Conservation (phyloP, 2,113 vertebrate species). For the Parus major region DNA sequence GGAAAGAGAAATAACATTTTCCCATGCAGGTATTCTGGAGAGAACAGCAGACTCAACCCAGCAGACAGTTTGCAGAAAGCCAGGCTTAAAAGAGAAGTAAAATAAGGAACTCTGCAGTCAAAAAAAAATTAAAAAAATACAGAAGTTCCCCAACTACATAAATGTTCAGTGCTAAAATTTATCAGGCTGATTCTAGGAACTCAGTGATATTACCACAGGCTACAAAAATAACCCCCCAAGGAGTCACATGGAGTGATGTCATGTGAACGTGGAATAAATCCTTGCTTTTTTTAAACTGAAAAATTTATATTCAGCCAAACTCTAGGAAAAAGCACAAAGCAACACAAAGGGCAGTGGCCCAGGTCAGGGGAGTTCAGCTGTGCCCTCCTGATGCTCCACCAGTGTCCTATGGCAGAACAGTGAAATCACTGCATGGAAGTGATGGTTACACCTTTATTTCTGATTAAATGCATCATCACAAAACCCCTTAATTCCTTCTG, state of each 20-base stretch:
- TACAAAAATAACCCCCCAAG: slow-evolving; percentile 35
- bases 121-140: neutral
- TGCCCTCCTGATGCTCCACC: neutral
- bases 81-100: slow-evolving; percentile 11
- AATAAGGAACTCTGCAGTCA: neutral
- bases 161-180: slow-evolving; percentile 8
- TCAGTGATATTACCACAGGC: neutral
- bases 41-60: neutral
- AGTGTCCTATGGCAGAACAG: neutral
- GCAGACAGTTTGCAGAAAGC: neutral
- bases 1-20: neutral
- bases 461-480: neutral
- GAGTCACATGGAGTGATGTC: slow-evolving; percentile 44
- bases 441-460: neutral
- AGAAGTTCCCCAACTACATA: slow-evolving; percentile 8
- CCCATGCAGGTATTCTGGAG: neutral
- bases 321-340: neutral
- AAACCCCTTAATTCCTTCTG: neutral
- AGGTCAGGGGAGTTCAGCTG: neutral
- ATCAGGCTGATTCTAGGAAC: slow-evolving; percentile 57
- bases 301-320: neutral
- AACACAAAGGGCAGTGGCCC: neutral
- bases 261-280: slow-evolving; percentile 3
- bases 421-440: neutral
- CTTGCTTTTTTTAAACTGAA: slow-evolving; percentile 25